Evolutionary conservation across 2,797 vertebrate genomes (phyloP).

Genomic region (Sebastes hubbsi): DNA sequence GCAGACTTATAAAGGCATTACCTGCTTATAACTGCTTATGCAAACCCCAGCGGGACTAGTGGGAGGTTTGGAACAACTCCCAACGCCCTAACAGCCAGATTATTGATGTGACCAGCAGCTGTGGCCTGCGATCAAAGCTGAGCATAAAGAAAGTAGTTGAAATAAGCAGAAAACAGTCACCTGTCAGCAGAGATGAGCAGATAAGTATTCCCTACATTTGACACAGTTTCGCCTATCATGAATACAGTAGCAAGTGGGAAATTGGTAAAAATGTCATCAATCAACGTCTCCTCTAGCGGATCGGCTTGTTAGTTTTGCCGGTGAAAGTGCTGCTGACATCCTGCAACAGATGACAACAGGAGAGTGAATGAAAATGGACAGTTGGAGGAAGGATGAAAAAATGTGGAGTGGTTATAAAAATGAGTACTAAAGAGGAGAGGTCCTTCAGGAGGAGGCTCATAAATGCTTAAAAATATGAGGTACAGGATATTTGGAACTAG

Average conservation of each 20-base stretch:
- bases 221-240: slow-evolving; percentile 18
- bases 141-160: not conserved
- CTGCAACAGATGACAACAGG: slow-evolving; percentile 11
- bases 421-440: not conserved
- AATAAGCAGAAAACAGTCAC: not conserved
- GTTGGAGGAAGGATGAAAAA: not conserved
- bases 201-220: slow-evolving; percentile 10
- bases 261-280: slow-evolving; percentile 32
- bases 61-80: slow-evolving; percentile 1
- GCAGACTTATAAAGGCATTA: not conserved
- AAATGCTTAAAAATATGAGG: slow-evolving; percentile 25
- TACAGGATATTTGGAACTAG: slow-evolving; percentile 10
- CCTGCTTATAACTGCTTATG: not conserved
- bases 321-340: not conserved
- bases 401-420: slow-evolving; percentile 19
- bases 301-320: slow-evolving; percentile 6
- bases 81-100: not conserved
- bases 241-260: slow-evolving; percentile 1
- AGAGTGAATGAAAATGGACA: slow-evolving; percentile 13
- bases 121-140: not conserved
- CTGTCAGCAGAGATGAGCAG: slow-evolving; percentile 4
- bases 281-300: slow-evolving; percentile 10
- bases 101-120: slow-evolving; percentile 4
- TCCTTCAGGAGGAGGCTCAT: slow-evolving; percentile 2
- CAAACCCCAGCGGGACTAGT: not conserved